These are phyloP conservation scores for Tanytarsus gracilentus DNA, from an alignment of 2,888 invertebrate species.

Conservation along the genomic window DNA sequence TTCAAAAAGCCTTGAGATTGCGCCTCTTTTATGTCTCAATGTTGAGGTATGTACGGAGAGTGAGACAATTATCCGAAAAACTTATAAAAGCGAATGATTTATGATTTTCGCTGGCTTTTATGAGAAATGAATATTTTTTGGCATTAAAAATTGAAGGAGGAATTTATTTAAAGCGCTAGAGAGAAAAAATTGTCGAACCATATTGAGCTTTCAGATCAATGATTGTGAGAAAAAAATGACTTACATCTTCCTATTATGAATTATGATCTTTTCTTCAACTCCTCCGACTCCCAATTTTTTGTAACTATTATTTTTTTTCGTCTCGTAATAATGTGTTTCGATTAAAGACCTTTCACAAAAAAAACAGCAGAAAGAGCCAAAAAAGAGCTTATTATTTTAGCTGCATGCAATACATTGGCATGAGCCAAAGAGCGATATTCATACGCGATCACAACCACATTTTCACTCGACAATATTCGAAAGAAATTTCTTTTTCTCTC, in stretches of 20 bases:
- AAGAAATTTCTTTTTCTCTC: constrained; percentile 13
- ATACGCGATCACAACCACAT: constrained; percentile 26
- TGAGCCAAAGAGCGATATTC: constrained; percentile 18
- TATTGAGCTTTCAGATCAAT: neutral
- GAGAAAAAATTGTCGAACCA: neutral
- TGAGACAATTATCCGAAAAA: neutral
- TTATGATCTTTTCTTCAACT: constrained; percentile 17
- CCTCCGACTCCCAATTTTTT: neutral
- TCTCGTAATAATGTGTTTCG: constrained; percentile 23
- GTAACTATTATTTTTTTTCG: constrained; percentile 1
- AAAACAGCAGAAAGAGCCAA: neutral
- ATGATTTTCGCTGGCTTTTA: neutral
- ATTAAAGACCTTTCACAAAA: constrained; percentile 28
- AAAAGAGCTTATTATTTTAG: constrained; percentile 5
- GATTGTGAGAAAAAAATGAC: neutral
- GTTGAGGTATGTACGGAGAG: no score
- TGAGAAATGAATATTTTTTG: neutral
- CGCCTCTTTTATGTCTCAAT: neutral
- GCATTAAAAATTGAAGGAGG: neutral
- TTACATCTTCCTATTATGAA: constrained; percentile 16
- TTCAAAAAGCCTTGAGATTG: constrained; percentile 10
- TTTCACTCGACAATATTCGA: constrained; percentile 13
- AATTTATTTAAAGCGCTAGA: neutral
- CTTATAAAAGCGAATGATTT: no score
- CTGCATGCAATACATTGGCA: constrained; percentile 27